phyloP scores from a whole-genome alignment of 1,140 invertebrate genomes.

The Goniozus legneri region DNA sequence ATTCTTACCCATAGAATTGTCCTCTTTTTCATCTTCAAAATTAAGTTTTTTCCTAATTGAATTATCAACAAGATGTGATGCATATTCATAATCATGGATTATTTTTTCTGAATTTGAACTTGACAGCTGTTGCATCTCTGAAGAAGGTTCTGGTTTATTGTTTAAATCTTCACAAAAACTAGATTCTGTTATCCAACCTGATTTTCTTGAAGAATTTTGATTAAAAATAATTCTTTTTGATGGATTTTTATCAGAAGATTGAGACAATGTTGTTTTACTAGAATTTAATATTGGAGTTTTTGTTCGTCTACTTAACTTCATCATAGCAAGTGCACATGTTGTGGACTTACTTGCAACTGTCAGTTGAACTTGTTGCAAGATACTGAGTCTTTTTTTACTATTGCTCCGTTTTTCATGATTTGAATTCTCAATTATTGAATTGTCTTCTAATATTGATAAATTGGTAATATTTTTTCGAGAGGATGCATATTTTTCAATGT shows the following conservation, averaged over 20 bases:
- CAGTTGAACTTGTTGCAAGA: slow-evolving; percentile 18
- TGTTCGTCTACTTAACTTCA: slow-evolving; percentile 29
- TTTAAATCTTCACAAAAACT: not conserved
- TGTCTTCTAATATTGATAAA: not conserved
- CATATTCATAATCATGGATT: no score
- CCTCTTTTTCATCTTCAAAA: no score
- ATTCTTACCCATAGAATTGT: no score
- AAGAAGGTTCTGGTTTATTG: not conserved
- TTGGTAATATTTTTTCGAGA: not conserved
- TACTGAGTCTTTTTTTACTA: not conserved
- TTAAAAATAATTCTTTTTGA: not conserved
- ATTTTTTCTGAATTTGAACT: not conserved
- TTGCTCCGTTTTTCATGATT: not conserved
- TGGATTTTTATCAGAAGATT: not conserved
- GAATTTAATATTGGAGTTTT: not conserved
- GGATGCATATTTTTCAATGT: not conserved
- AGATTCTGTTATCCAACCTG: not conserved
- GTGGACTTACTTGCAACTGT: slow-evolving; percentile 12
- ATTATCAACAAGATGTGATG: no score
- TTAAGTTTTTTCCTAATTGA: no score
- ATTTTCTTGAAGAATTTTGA: not conserved
- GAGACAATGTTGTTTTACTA: not conserved
- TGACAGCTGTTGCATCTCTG: not conserved
- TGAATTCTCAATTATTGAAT: not conserved
- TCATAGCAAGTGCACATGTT: slow-evolving; percentile 31